These are phyloP conservation scores for Antitype chi DNA, from an alignment of 2,888 invertebrate species.

Conservation along the genomic window DNA sequence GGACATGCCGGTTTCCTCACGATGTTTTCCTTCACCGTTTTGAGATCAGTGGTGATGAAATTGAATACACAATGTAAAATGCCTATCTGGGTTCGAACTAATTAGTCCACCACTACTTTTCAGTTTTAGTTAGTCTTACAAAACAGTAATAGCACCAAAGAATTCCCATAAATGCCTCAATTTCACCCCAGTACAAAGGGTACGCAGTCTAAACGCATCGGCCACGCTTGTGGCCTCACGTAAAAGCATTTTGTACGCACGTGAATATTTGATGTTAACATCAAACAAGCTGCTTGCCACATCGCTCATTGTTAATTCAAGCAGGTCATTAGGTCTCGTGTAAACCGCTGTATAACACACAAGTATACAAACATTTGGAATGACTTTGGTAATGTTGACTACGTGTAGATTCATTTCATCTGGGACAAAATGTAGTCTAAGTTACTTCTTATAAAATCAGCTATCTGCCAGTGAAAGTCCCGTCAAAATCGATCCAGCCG, in stretches of 20 bases:
- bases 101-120: too few species aligned
- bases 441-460: too few species aligned
- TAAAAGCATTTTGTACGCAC: slow-evolving; percentile 61
- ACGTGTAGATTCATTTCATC: background rate
- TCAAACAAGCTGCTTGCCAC: slow-evolving; percentile 50
- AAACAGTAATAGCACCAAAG: background rate
- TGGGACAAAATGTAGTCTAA: too few species aligned
- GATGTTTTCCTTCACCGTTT: too few species aligned
- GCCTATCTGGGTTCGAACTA: too few species aligned
- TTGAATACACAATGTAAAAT: too few species aligned
- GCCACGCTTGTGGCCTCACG: slow-evolving; percentile 38
- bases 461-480: too few species aligned
- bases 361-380: slow-evolving; percentile 5
- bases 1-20: too few species aligned
- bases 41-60: too few species aligned
- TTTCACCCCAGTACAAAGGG: background rate
- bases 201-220: slow-evolving; percentile 15
- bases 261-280: slow-evolving; percentile 63
- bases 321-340: slow-evolving; percentile 23
- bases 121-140: background rate
- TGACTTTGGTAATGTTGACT: slow-evolving; percentile 11
- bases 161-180: background rate
- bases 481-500: too few species aligned
- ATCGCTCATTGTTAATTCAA: slow-evolving; percentile 61
- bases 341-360: slow-evolving; percentile 12